Evolutionary conservation across 2,113 vertebrate species (phyloP), one percentile per base, ranked within the genome.

Genomic region (Nanorana parkeri): DNA sequence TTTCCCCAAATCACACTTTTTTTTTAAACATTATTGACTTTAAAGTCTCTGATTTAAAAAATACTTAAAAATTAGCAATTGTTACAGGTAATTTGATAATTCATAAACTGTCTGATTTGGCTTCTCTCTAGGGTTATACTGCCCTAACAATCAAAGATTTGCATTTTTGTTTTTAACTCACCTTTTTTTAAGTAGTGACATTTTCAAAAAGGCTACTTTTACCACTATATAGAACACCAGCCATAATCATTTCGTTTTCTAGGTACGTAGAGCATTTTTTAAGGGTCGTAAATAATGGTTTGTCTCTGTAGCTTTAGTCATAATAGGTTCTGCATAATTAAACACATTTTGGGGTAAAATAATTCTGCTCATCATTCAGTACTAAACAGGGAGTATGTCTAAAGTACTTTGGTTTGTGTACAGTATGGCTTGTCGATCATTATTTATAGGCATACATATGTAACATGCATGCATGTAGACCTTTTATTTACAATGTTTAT

Each of bases 251-350:
- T 86, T 89, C 87, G 85, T 26, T 87, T 89, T 84, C 88, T 86
- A 91, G 80, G 29, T 36, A 5, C 86, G 84, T 87, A 88, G 85
- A 89, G 86, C 72, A 84, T 88, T 92, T 69, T 81, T 84, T 87
- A 88, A 52, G 83, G 84, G 77, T 83, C 88, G 87, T 87, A 82
- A 83, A 85, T 89, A 87, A 90, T 86, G 85, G 86, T 66, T 85
- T 86, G 86, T 85, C 83, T 91, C 86, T 89, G 85, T 81, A 84
- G 85, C 87, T 86, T 85, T 93, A n/a, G 92, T 93, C 92, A 93
- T 92, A 93, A 92, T 90, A 93, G 88, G 90, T 63, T 92, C 89
- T 86, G 87, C 92, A 88, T 92, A 93, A 93, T 92, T 93, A 92
- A 93, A 92, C 93, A 93, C 93, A 91, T 94, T 93, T 93, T 89